Evolutionary conservation across 2,797 vertebrate genomes (phyloP).

Genomic region (Tokudaia muenninki): DNA sequence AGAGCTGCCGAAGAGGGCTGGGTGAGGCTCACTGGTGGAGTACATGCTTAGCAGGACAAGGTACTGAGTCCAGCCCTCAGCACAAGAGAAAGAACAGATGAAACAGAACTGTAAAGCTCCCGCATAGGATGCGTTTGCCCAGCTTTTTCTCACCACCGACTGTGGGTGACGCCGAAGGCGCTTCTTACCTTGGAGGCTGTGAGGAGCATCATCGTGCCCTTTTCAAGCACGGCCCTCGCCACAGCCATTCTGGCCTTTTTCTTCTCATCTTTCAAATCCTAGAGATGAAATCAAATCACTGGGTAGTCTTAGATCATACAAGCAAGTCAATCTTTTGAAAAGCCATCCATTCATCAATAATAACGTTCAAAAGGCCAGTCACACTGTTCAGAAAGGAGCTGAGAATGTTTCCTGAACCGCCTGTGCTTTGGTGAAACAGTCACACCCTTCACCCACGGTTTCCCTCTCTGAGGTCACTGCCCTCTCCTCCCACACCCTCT

Average conservation of each 20-base stretch:
- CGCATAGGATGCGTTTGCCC: neutral
- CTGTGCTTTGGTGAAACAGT: neutral
- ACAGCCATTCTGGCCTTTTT: conserved; percentile 99
- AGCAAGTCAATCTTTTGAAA: conserved; percentile 51
- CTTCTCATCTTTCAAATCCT: conserved; percentile 99
- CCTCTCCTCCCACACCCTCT: neutral
- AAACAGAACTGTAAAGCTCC: neutral
- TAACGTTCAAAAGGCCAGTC: conserved; percentile 2
- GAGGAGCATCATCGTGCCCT: conserved; percentile 99
- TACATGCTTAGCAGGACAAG: neutral
- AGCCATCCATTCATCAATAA: conserved; percentile 41
- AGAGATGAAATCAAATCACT: conserved; percentile 59
- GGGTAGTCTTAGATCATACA: neutral
- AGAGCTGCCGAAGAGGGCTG: neutral
- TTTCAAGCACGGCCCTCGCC: conserved; percentile 97
- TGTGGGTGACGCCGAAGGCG: neutral
- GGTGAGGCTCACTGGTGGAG: neutral
- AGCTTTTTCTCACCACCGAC: neutral
- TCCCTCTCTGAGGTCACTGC: neutral
- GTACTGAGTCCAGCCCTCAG: neutral
- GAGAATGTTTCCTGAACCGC: conserved; percentile 15
- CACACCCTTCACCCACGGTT: neutral
- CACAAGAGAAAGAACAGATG: neutral
- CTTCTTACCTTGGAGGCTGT: conserved; percentile 97
- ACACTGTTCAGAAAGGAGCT: neutral